A percentile compares a stretch with the other conserved stretches of the same genome.
phyloP scores from a whole-genome alignment of 1,140 invertebrate species.

The Zaprionus taronus region DNA sequence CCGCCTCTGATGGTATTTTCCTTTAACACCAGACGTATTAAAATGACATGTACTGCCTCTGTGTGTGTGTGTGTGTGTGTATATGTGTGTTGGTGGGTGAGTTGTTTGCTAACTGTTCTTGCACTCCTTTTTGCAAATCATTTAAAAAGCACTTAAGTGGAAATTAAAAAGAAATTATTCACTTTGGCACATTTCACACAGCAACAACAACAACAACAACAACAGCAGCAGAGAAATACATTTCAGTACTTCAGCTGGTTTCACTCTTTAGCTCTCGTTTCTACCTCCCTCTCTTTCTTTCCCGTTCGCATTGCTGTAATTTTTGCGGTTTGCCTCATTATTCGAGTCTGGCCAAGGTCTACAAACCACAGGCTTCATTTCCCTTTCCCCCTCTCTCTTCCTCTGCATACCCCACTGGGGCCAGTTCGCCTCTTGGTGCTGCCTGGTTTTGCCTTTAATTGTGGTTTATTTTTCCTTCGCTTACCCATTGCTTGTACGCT shows the following conservation, averaged over 20 bases:
- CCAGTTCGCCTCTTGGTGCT: background rate
- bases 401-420: conserved; percentile 1
- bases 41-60: conserved; percentile 19
- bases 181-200: conserved; percentile 45
- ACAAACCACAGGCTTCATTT: conserved; percentile 5
- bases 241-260: conserved; percentile 22
- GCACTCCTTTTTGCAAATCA: conserved; percentile 31
- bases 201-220: conserved; percentile 20
- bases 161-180: conserved; percentile 59
- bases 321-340: conserved; percentile 50
- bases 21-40: conserved; percentile 30
- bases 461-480: conserved; percentile 32
- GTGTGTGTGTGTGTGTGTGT: background rate
- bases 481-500: conserved; percentile 22
- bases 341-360: conserved; percentile 22
- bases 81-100: background rate
- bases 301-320: conserved; percentile 40
- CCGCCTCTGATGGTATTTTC: conserved; percentile 7
- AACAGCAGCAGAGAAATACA: conserved; percentile 9
- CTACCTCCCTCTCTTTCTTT: background rate
- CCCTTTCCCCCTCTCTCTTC: background rate
- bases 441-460: conserved; percentile 28
- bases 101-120: background rate
- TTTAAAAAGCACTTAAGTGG: conserved; percentile 53
- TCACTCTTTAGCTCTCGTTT: background rate